Base-by-base conservation (phyloP, 2,888 invertebrate species). In the Cosmorhoe ocellata region DNA sequence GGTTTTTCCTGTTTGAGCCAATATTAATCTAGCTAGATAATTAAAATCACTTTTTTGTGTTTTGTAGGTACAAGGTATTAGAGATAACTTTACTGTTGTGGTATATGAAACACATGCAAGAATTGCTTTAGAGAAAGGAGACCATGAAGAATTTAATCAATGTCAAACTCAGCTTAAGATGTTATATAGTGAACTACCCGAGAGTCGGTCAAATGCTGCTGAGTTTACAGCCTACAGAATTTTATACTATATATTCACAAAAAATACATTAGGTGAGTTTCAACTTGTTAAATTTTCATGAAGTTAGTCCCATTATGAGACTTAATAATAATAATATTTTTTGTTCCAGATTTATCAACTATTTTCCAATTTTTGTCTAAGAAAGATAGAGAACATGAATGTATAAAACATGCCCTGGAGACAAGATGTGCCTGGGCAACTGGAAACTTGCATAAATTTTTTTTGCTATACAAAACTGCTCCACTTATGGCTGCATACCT, bases 61-160 rank as follows among this genome's bases (percentile, higher is more conserved):
- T 36, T 43, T 89, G 7, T 67, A 97, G 97, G 96, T 99, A 39
- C 99, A 99, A 93, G 98, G 99, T 69, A 93, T 99, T 64, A 91
- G 99, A 64, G 97, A 98, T 89, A 92, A 92, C 61, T 98, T 99
- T 77, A 98, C 99, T 45, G 95, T 99, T n/a, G 93, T 96, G 76
- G 99, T 99, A 8, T 99, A 99, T 89, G 99, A 99, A 91, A 98
- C 98, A 2, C 99, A 99, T 91, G 99, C 99, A 3, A 92, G 99
- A 46, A 97, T 99, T 72, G 99, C 99, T 40, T 92, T 99, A 80
- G 99, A 99, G 83, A 98, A 97, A 88, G 97, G 98, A 43, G 99
- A 99, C 79, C 98, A 98, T 80, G 99, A 98, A 77, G 99, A 99
- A 81, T 99, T 99, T 79, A 99, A 99, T 91, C 99, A 99, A 84